A percentile compares a stretch with the other conserved stretches of the same genome.
Conservation (phyloP, 2,797 vertebrate species). For the Delichon dasypus region DNA sequence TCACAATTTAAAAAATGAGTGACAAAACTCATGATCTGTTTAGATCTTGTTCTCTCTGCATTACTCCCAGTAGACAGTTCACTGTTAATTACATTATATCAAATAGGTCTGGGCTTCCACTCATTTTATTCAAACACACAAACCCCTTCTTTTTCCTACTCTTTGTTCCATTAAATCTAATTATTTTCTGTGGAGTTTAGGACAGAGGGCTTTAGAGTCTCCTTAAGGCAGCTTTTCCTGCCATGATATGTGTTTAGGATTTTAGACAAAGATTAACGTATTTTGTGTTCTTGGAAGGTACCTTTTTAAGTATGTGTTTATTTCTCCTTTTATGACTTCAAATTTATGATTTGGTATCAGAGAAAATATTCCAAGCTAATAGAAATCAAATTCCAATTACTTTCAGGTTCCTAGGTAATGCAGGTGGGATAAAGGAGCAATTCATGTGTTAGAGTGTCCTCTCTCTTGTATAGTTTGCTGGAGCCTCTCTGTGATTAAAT, state of each 20-base stretch:
- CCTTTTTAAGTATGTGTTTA: neutral
- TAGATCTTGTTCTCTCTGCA: neutral
- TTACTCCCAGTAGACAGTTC: neutral
- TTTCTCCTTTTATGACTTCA: neutral
- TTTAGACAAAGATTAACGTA: neutral
- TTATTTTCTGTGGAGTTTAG: neutral
- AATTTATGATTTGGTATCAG: neutral
- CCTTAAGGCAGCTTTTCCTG: neutral
- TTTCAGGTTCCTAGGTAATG: neutral
- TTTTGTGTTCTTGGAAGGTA: neutral
- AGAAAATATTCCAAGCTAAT: neutral
- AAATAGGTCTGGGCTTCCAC: neutral
- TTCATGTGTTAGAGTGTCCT: neutral
- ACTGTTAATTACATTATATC: neutral
- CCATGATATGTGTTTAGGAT: neutral
- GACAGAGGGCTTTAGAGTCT: neutral
- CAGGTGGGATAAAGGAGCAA: neutral
- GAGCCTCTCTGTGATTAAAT: neutral
- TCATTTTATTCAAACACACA: neutral
- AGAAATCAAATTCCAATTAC: neutral
- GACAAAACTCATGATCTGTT: neutral
- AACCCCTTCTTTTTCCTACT: neutral
- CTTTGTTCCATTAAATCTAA: neutral
- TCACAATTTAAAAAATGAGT: neutral
- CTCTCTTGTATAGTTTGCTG: neutral